Base-by-base conservation (phyloP, 2,888 invertebrate genomes). In the Autographa pulchrina region DNA sequence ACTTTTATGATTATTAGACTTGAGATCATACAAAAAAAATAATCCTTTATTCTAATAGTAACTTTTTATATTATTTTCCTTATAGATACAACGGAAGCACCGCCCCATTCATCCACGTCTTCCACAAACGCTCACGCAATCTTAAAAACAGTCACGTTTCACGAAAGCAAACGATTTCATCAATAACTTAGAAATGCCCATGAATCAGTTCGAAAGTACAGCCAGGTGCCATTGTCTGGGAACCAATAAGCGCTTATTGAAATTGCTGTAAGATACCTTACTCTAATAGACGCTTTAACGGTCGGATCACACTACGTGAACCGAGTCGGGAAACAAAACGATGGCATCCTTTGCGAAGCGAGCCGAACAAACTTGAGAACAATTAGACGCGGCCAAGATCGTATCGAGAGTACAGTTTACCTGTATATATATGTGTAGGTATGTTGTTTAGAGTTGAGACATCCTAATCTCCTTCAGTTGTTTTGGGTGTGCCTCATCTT, bases 231-330 rank as follows among this genome's bases (percentile, higher is more conserved):
- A 77, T 78, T 81, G 75, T 81, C 74, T 65, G 62, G 48, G 20
- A 74, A 75, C 82, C 84, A 83, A 84, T 86, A 85, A 83, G 79
- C 80, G 75, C 80, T 87, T 86, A 88, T 85, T 87, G 88, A 86
- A 86, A 84, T 85, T 78, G 80, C 77, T 82, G 68, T 72, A 68
- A 65, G 75, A 78, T 75, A 75, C 75, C 79, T 75, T 66, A 61
- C 59, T 65, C 65, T 77, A 75, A 78, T 81, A 83, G 75, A 65
- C 66, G 81, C 67, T 68, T 81, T 79, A 71, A 78, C 82, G 82
- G 76, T 83, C 61, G 68, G 70, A 78, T 75, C 83, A 75, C 68
- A 62, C 68, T 67, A 67, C 72, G 81, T 75, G 71, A 72, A 76
- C 68, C 58, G 48, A 66, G 38, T 52, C 54, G 16, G 66, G 67